Percentiles rank a stretch among this genome's conserved stretches.
Conservation (phyloP, 2,797 vertebrate species). For the Brotula barbata region DNA sequence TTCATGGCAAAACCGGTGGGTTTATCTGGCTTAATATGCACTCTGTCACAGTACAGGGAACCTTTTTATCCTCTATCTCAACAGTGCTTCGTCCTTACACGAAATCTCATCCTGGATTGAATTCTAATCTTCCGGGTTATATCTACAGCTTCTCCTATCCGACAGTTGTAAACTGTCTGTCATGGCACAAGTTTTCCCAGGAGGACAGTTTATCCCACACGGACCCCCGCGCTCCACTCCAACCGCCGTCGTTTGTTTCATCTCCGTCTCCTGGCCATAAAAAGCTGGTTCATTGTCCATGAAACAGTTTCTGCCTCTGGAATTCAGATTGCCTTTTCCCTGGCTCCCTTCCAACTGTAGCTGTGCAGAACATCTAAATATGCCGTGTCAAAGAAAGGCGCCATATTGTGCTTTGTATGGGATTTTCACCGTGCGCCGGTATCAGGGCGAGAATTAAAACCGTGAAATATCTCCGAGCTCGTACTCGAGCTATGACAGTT, state of each 20-base stretch:
- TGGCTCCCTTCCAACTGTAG: conserved; percentile 10
- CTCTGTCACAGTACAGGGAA: conserved; percentile 31
- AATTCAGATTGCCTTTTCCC: conserved; percentile 37
- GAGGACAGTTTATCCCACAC: conserved; percentile 56
- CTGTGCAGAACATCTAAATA: conserved; percentile 29
- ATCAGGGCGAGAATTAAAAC: conserved; percentile 39
- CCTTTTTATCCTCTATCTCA: conserved; percentile 40
- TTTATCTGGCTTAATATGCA: conserved; percentile 39
- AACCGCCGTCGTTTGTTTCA: conserved; percentile 43
- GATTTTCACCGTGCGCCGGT: conserved; percentile 19
- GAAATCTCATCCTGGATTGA: conserved; percentile 42
- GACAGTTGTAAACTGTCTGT: conserved; percentile 17
- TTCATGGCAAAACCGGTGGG: conserved; percentile 22
- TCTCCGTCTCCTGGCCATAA: conserved; percentile 58
- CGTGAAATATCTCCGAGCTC: conserved; percentile 35
- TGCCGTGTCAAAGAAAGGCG: conserved; percentile 28
- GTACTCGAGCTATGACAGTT: conserved; percentile 44
- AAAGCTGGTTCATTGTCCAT: conserved; percentile 68
- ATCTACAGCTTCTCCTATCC: conserved; percentile 37
- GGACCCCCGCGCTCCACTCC: conserved; percentile 42
- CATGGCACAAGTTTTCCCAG: conserved; percentile 34
- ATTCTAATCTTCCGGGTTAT: conserved; percentile 47
- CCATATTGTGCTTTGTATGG: conserved; percentile 31
- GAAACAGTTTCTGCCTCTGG: conserved; percentile 58
- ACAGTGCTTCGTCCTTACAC: conserved; percentile 18